Conservation (phyloP, 1,140 invertebrate species). For the Amyelois transitella region DNA sequence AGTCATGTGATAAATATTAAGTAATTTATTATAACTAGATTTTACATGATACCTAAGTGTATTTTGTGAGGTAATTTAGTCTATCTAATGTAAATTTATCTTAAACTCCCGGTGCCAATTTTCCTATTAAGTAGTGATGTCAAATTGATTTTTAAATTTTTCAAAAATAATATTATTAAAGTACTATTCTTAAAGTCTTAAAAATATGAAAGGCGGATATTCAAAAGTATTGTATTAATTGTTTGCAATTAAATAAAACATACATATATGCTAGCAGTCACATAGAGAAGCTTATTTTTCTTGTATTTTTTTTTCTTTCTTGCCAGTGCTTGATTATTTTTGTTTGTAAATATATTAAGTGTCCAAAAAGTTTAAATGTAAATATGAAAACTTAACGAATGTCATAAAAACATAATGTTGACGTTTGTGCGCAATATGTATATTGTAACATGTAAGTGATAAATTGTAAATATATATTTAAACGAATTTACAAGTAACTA, state of each 20-base stretch:
- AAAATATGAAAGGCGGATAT: not conserved
- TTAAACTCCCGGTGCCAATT: constrained; percentile 24
- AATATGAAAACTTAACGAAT: constrained; percentile 4
- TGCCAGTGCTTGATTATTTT: not conserved
- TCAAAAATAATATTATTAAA: not conserved
- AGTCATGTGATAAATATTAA: constrained; percentile 48
- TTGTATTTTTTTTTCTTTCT: not conserved
- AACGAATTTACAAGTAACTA: constrained; percentile 64
- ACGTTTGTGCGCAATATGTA: constrained; percentile 42
- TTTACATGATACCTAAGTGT: constrained; percentile 33
- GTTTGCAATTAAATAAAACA: not conserved
- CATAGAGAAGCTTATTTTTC: not conserved
- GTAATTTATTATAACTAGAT: constrained; percentile 57
- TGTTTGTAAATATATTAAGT: not conserved
- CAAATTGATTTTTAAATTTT: constrained; percentile 4
- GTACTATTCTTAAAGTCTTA: not conserved
- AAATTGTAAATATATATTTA: constrained; percentile 66
- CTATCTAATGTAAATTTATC: constrained; percentile 33
- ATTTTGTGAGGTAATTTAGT: constrained; percentile 14
- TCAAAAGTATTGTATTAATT: not conserved
- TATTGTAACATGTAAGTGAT: constrained; percentile 30
- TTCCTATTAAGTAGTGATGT: constrained; percentile 11
- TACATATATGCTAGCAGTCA: not conserved
- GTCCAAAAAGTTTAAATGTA: constrained; percentile 11
- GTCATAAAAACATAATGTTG: constrained; percentile 8